Base-by-base conservation (phyloP, 2,797 vertebrate species). In the Arnoldichthys spilopterus region DNA sequence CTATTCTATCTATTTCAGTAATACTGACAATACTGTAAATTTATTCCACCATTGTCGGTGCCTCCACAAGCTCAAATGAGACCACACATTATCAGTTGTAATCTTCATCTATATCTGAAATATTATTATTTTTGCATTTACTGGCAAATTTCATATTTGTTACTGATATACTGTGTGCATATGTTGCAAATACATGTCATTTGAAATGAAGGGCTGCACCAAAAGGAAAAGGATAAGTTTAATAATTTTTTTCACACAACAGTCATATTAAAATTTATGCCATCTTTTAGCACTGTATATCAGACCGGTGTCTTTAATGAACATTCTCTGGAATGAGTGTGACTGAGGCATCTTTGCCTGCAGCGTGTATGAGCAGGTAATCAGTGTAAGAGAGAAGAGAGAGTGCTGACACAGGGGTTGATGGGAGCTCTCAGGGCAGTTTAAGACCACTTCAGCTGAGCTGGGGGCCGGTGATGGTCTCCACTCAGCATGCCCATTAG, bases 401-500 rank as follows among this genome's bases (percentile, higher is more conserved):
- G 67, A 26, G 76, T 20, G 11, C 49, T 37, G 32, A 71, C 32
- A 53, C 30, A 59, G 45, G 40, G 40, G 30, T 26, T 76, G 76
- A 32, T 56, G 24, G 43, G 18, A 9, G 47, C 63, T 67, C 71
- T 64, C 40, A 56, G 47, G 68, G 64, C 24, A 22, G 34, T 37
- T 74, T 30, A 74, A 76, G 76, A 70, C 51, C 53, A 81, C 72
- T 79, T 67, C 68, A 81, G 28, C 43, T 78, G 68, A 71, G 54
- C 53, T 72, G 53, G 54, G 43, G 68, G 22, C 26, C 32, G 43
- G 56, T 74, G 64, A 79, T 49, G 40, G 63, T n/a, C 32, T 73
- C 69, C 28, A 74, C 77, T 84, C 28, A 51, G 73, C 77, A 81
- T 79, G 83, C 49, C 43, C 37, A 20, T 71, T 56, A 72, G 67